These are phyloP conservation scores for Aldrovandia affinis DNA, from an alignment of 2,797 vertebrate species.

Conservation along the genomic window DNA sequence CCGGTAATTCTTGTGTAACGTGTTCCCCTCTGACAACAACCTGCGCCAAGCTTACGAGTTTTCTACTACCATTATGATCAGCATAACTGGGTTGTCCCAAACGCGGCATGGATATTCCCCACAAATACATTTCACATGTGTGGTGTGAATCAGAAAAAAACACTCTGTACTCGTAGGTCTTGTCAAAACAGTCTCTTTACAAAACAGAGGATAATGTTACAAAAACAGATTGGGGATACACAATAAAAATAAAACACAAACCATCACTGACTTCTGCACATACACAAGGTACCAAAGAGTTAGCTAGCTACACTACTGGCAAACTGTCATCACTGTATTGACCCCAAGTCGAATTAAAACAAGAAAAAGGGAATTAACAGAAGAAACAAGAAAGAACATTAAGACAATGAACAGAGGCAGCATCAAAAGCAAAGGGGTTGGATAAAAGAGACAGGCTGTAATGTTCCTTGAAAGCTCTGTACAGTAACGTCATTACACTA, in stretches of 20 bases:
- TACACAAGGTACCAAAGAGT: conserved; percentile 12
- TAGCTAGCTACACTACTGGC: not conserved
- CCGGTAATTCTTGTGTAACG: no score
- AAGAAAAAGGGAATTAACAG: not conserved
- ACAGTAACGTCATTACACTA: conserved; percentile 13
- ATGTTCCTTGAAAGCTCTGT: conserved; percentile 18
- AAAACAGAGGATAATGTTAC: conserved; percentile 68
- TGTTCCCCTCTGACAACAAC: no score
- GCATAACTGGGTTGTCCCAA: not conserved
- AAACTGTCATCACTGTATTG: not conserved
- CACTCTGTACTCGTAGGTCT: conserved; percentile 33
- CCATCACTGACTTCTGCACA: conserved; percentile 31
- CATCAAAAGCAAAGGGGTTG: conserved; percentile 6
- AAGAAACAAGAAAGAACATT: not conserved
- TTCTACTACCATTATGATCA: not conserved
- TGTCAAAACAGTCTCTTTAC: conserved; percentile 69
- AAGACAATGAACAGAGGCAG: conserved; percentile 3
- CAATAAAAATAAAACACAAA: conserved; percentile 55
- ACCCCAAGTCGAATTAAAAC: conserved; percentile 14
- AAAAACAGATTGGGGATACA: conserved; percentile 65
- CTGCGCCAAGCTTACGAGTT: no score
- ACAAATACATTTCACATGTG: not conserved
- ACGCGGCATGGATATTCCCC: not conserved
- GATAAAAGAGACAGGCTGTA: conserved; percentile 30
- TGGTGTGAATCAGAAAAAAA: not conserved